Percentiles rank a stretch among this genome's conserved stretches.
Evolutionary conservation across 1,140 invertebrate species (phyloP).

Genomic region (Tetranychus urticae): DNA sequence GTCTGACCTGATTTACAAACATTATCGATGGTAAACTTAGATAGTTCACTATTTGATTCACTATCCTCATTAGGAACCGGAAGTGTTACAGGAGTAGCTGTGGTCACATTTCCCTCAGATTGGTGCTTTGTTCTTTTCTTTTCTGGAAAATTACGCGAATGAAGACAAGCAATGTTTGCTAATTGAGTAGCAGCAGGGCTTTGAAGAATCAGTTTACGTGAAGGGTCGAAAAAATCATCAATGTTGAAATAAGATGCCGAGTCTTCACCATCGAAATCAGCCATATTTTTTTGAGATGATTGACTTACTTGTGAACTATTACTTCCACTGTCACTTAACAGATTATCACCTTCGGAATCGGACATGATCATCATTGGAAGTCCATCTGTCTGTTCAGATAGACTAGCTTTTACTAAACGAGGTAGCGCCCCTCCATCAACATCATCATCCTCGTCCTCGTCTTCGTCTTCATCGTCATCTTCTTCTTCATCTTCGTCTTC

Average conservation of each 20-base stretch:
- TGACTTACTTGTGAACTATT: conserved; percentile 60
- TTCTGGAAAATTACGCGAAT: background rate
- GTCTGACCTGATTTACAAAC: conserved; percentile 70
- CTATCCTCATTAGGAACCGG: background rate
- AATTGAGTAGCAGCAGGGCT: background rate
- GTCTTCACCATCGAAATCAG: conserved; percentile 78
- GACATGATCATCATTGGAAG: background rate
- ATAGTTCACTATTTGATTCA: background rate
- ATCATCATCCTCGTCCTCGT: too few species aligned
- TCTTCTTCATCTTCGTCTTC: background rate
- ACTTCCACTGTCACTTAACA: conserved; percentile 13
- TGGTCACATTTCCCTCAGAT: too few species aligned
- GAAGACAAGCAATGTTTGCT: background rate
- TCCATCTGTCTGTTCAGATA: background rate
- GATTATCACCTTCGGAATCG: background rate
- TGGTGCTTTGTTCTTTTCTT: background rate
- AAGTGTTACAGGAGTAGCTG: background rate
- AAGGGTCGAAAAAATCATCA: conserved; percentile 24
- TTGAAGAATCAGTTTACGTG: background rate
- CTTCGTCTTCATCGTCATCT: too few species aligned
- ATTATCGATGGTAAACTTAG: conserved; percentile 5
- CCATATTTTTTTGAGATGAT: conserved; percentile 83
- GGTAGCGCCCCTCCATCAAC: background rate
- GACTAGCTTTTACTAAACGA: background rate
- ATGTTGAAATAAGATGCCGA: conserved; percentile 26